These are phyloP conservation scores for Helicoverpa assulta DNA, from an alignment of 2,888 invertebrate genomes.

Conservation along the genomic window DNA sequence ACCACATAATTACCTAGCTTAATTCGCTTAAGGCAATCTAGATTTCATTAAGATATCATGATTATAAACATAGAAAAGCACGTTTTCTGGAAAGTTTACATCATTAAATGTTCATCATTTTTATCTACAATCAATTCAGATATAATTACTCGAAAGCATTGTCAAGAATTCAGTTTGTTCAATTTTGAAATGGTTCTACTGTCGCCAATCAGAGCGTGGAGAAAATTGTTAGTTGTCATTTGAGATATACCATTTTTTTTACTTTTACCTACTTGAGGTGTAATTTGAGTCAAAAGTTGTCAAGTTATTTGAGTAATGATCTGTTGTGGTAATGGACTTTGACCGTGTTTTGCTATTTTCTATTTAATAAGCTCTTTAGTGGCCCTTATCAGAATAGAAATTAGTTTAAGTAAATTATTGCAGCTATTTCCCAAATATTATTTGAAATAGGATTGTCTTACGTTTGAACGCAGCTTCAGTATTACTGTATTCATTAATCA, in stretches of 20 bases:
- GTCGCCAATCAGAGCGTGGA: constrained; percentile 54
- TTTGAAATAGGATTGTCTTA: no score
- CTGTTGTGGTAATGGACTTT: not conserved
- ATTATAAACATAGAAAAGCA: not conserved
- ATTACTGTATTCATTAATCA: no score
- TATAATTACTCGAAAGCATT: constrained; percentile 49
- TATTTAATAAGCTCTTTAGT: not conserved
- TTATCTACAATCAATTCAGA: constrained; percentile 53
- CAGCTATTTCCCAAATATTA: no score
- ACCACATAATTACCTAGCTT: no score
- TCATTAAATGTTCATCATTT: not conserved
- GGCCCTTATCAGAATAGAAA: no score
- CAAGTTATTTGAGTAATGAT: constrained; percentile 34
- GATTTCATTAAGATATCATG: no score
- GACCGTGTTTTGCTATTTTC: not conserved
- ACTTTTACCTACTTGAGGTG: constrained; percentile 51
- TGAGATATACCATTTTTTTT: constrained; percentile 35
- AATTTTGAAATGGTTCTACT: constrained; percentile 33
- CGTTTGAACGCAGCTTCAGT: no score
- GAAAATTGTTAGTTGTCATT: constrained; percentile 58
- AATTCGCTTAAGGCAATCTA: no score
- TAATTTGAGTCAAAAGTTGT: constrained; percentile 34
- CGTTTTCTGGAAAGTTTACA: not conserved
- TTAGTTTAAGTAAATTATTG: no score
- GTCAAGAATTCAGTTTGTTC: constrained; percentile 31